Conservation (phyloP, 2,797 vertebrate genomes). For the Staurois parvus region DNA sequence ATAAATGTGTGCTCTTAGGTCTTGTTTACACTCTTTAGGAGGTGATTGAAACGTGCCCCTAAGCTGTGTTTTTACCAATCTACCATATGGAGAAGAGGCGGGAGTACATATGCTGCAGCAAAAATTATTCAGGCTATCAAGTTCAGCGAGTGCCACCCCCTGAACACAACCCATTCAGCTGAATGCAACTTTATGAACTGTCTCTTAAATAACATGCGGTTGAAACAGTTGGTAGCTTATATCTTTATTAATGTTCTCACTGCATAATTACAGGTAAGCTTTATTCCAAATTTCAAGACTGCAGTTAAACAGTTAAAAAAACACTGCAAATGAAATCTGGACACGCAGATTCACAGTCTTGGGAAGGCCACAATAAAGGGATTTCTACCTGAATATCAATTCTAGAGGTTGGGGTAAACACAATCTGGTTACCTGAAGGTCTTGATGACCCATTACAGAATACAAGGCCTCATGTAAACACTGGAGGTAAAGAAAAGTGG, state of each 20-base stretch:
- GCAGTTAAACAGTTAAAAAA: neutral
- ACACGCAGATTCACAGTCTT: neutral
- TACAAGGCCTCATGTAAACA: neutral
- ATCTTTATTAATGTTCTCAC: neutral
- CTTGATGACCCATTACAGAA: neutral
- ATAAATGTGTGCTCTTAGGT: too few relatives aligned
- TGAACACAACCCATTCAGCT: too few relatives aligned
- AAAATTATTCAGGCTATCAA: too few relatives aligned
- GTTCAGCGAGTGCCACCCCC: too few relatives aligned
- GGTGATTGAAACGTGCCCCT: too few relatives aligned
- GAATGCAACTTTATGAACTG: neutral
- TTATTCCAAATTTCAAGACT: neutral
- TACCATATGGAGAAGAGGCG: too few relatives aligned
- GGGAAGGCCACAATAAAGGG: conserved; percentile 26
- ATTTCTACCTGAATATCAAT: conserved; percentile 22
- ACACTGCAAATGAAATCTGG: neutral
- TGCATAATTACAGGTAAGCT: neutral
- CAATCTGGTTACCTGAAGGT: conserved; percentile 42
- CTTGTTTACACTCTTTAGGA: too few relatives aligned
- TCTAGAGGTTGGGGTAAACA: conserved; percentile 15
- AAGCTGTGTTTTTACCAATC: too few relatives aligned
- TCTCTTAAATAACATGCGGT: neutral
- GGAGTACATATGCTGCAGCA: too few relatives aligned
- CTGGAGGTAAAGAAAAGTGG: neutral
- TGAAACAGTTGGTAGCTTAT: neutral